Evolutionary conservation across 2,797 vertebrate genomes (phyloP).

Genomic region (Liparis tanakae): DNA sequence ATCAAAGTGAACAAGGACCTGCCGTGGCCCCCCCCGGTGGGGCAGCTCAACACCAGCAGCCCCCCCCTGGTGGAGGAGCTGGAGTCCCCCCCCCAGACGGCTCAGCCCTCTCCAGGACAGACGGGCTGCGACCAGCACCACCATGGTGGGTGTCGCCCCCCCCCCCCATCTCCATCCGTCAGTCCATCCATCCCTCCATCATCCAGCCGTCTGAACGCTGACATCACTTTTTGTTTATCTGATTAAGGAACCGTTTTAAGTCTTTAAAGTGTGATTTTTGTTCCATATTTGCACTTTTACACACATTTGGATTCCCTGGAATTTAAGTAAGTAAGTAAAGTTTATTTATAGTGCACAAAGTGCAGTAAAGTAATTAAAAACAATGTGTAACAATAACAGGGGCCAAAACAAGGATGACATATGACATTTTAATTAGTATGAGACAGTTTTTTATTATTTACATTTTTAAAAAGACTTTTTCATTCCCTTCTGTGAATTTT

Average conservation of each 20-base stretch:
- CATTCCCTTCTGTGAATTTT: too few relatives aligned
- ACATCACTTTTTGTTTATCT: neutral
- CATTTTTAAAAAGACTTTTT: too few relatives aligned
- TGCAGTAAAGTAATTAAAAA: too few relatives aligned
- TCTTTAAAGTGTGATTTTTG: neutral
- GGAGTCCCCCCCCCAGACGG: slow-evolving; percentile 83
- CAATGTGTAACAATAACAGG: too few relatives aligned
- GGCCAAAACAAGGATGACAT: too few relatives aligned
- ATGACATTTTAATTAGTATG: too few relatives aligned
- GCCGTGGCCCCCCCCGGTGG: slow-evolving; percentile 97
- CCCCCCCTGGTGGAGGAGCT: slow-evolving; percentile 86
- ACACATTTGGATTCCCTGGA: too few relatives aligned
- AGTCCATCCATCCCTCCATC: neutral
- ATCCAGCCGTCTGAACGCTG: slow-evolving; percentile 13
- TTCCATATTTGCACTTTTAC: neutral
- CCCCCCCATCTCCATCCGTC: slow-evolving; percentile 9
- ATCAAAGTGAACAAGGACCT: slow-evolving; percentile 99
- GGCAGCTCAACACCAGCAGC: slow-evolving; percentile 92
- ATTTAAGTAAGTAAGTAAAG: too few relatives aligned
- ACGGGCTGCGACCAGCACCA: slow-evolving; percentile 88
- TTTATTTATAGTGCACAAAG: too few relatives aligned
- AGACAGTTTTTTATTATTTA: too few relatives aligned
- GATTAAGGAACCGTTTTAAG: neutral
- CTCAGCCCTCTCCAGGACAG: slow-evolving; percentile 84
- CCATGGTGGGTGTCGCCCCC: slow-evolving; percentile 90